phyloP scores from a whole-genome alignment of 2,797 vertebrate species.

The Paedocypris micromegethes region DNA sequence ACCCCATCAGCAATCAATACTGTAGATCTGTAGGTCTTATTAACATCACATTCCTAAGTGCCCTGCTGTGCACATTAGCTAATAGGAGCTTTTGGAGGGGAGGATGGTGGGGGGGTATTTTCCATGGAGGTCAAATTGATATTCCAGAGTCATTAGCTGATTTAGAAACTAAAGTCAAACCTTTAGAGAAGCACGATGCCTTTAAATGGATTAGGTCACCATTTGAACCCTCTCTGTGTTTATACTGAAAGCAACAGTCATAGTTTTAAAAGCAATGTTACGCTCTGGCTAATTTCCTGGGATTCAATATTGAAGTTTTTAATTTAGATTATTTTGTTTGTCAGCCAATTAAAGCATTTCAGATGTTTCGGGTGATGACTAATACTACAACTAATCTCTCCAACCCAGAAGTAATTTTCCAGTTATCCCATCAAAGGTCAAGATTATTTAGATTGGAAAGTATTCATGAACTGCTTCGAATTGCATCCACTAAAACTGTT shows the following conservation, averaged over 20 bases:
- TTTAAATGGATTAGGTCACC: constrained; percentile 30
- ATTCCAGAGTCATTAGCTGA: constrained; percentile 44
- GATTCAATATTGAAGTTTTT: constrained; percentile 22
- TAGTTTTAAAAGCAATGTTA: constrained; percentile 9
- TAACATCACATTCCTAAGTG: constrained; percentile 46
- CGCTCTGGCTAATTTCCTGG: constrained; percentile 25
- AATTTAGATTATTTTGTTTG: constrained; percentile 24
- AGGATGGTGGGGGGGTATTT: constrained; percentile 36
- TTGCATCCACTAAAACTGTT: constrained; percentile 39
- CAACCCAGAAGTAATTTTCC: constrained; percentile 7
- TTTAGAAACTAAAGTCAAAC: constrained; percentile 32
- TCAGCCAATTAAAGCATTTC: constrained; percentile 2
- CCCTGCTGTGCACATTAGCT: constrained; percentile 45
- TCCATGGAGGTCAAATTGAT: constrained; percentile 48
- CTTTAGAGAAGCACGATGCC: constrained; percentile 29
- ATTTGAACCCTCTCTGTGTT: constrained; percentile 19
- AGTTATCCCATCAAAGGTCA: constrained; percentile 30
- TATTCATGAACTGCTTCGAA: constrained; percentile 19
- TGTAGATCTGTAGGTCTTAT: constrained; percentile 31
- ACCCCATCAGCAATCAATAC: constrained; percentile 34
- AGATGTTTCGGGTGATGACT: constrained; percentile 20
- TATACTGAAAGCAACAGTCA: constrained; percentile 5
- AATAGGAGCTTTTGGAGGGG: constrained; percentile 43
- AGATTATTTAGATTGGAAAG: constrained; percentile 22
- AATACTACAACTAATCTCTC: constrained; percentile 4